Base-by-base conservation (phyloP, 1,140 invertebrate species). In the Drosophila kanapiae region DNA sequence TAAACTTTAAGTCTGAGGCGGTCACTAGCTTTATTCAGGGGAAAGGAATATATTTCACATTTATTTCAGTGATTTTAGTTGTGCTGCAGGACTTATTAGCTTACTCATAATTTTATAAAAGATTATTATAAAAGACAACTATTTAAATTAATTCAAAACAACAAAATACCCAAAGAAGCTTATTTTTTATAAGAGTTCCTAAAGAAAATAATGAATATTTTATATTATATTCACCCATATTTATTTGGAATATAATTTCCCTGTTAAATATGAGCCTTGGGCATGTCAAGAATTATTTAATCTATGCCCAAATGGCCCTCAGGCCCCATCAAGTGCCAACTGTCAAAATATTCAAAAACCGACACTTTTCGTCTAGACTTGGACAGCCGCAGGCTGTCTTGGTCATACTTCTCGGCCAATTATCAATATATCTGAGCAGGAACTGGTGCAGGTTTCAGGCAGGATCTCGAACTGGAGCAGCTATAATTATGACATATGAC, bases 401-500 rank as follows among this genome's bases (percentile, higher is more conserved):
- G 65, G 57, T 79, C 68, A 64, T 67, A 69, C 58, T 68, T 79
- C 60, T 49, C 31, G 57, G 79, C 76, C 80, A 88, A 88, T 88
- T 88, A 88, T 80, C 63, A 69, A 62, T 78, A 48, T 51, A 45
- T 51, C 64, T 70, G 48, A 29, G 60, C 58, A 59, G 62, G 62
- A 68, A 45, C 43, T 68, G 53, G 57, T 54, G 45, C 61, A 51
- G 42, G 42, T 37, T 69, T 16, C 56, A 8, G 40, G 16, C 65
- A 31, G 64, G 58, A 78, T 45, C 29, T 18, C 56, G 35, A 58
- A 49, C 63, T 74, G 74, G 64, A 57, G 70, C 62, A 82, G 80
- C 80, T 84, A 84, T 88, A 88, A 88, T 88, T 88, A 88, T 88
- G 85, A 88, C 85, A 88, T 80, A 67, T 88, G 84, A 84, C 56